Conservation (phyloP, 2,797 vertebrate genomes). For the Ciconia nigra region DNA sequence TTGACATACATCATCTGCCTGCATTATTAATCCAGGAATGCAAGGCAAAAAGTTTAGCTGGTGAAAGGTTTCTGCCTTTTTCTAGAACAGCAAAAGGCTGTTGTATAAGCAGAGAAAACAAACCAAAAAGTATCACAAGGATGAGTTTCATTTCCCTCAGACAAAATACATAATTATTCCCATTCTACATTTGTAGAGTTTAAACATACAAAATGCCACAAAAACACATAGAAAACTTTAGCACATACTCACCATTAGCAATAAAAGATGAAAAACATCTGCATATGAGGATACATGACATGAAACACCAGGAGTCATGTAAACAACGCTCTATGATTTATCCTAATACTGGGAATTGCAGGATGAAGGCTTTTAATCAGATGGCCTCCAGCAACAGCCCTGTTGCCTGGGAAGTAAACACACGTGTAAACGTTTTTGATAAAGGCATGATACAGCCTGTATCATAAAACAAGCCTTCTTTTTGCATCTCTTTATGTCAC, state of each 20-base stretch:
- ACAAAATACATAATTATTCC: neutral
- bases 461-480: neutral
- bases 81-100: neutral
- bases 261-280: slow-evolving; percentile 15
- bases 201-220: neutral
- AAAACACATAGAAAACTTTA: neutral
- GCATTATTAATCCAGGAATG: neutral
- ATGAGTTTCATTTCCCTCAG: neutral
- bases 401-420: neutral
- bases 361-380: neutral
- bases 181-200: neutral
- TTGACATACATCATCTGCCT: neutral
- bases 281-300: neutral
- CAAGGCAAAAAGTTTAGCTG: neutral
- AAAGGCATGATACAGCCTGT: neutral
- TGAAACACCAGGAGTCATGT: neutral
- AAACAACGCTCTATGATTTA: neutral
- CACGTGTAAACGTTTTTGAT: neutral
- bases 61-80: neutral
- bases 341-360: neutral
- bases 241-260: neutral
- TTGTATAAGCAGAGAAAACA: neutral
- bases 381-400: neutral
- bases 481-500: neutral
- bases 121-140: neutral